Percentiles rank a stretch among this genome's conserved stretches.
phyloP scores from a whole-genome alignment of 2,113 vertebrate species.

The Sclerurus mexicanus region DNA sequence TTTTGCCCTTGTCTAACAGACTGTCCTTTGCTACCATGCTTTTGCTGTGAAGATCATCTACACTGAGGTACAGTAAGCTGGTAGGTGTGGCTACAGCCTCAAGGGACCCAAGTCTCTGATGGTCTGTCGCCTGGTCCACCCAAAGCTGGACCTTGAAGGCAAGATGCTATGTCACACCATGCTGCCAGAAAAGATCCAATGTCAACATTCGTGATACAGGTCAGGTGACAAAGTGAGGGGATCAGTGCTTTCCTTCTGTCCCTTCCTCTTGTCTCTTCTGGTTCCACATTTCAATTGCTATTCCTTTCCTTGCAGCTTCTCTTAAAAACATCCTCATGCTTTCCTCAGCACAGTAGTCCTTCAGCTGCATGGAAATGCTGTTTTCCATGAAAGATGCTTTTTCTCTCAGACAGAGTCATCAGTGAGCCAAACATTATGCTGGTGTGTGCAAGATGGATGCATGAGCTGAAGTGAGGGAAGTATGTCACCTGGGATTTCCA shows the following conservation, averaged over 20 bases:
- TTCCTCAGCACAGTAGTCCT: neutral
- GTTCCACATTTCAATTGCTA: neutral
- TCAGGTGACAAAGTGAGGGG: neutral
- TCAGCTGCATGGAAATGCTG: neutral
- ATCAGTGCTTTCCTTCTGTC: neutral
- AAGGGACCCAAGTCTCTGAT: no score
- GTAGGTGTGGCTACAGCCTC: neutral
- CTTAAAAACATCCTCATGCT: accelerated
- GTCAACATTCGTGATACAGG: neutral
- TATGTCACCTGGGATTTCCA: neutral
- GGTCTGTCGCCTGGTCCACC: accelerated
- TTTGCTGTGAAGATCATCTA: neutral
- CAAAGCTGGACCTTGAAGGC: neutral
- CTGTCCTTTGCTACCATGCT: neutral
- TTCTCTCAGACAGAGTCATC: neutral
- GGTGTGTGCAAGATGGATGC: accelerated
- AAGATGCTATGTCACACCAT: neutral
- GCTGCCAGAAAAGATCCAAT: neutral
- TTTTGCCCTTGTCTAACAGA: neutral
- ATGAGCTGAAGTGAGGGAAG: neutral
- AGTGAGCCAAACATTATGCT: accelerated
- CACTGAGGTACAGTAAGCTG: neutral
- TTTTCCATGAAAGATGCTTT: neutral
- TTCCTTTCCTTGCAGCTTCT: neutral
- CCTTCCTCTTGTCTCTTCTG: neutral